phyloP scores from a whole-genome alignment of 2,888 invertebrate genomes.

The Digitonthophagus gazella region DNA sequence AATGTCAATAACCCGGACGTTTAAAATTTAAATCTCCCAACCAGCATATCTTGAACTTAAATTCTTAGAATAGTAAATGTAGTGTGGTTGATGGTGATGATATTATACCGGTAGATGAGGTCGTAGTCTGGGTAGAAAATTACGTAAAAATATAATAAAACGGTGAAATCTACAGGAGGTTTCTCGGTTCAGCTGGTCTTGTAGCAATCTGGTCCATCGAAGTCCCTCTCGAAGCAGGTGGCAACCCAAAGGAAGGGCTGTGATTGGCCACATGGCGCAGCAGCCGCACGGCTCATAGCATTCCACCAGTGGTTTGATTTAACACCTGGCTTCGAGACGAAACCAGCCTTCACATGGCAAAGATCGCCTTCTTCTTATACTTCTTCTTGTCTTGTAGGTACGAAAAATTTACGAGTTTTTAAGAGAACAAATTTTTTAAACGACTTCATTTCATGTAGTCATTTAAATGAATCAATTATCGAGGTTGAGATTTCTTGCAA shows the following conservation, averaged over 20 bases:
- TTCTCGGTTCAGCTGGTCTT: background rate
- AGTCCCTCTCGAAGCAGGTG: slow-evolving; percentile 11
- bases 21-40: background rate
- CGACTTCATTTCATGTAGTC: too few relatives aligned
- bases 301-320: slow-evolving; percentile 28
- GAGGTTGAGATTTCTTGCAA: too few relatives aligned
- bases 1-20: background rate
- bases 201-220: background rate
- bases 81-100: background rate
- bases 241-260: slow-evolving; percentile 17
- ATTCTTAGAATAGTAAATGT: background rate
- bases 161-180: background rate
- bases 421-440: too few relatives aligned
- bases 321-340: slow-evolving; percentile 25
- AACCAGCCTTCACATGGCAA: background rate
- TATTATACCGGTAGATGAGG: background rate
- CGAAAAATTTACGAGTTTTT: too few relatives aligned
- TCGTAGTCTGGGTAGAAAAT: background rate
- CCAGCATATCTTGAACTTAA: background rate
- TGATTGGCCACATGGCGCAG: slow-evolving; percentile 29
- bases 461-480: too few relatives aligned
- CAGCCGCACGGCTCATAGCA: slow-evolving; percentile 24
- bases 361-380: background rate
- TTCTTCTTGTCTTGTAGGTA: too few relatives aligned
- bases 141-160: background rate